Base-by-base conservation (phyloP, 2,797 vertebrate species). In the Sardinella longiceps region DNA sequence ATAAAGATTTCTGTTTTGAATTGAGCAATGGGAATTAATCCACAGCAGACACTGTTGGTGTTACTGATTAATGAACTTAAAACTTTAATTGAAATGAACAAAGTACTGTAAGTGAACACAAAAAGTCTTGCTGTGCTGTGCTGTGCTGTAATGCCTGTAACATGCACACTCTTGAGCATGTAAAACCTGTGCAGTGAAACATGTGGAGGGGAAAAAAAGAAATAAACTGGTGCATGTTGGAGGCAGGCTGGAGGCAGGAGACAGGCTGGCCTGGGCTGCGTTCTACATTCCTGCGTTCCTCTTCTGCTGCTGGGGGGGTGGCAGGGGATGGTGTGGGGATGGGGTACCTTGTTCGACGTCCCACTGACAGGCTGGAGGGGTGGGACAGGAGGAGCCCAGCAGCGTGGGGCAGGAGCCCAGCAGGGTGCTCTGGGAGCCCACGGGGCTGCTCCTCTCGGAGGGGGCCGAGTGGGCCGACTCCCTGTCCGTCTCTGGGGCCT, bases 301-400 rank as follows among this genome's bases (percentile, higher is more conserved):
- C 89, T 88, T 90, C 85, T 48, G 9, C 77, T 82, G 87, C 6
- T 1, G 12, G 5, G 66, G 33, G 50, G 50, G 50, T 6, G 20
- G n/a, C n/a, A n/a, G 37, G 70, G 20, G 46, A 10, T 48, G 7
- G 46, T n/a, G n/a, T n/a, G 46, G 46, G 45, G 45, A 1, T 7
- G 89, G 88, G 91, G 87, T 96, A 95, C 95, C 95, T 96, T 94
- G 88, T 91, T 94, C 92, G 89, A 94, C 48, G 91, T 91, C 91
- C 91, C 85, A 90, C 90, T 91, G 90, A 88, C 89, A 86, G 90
- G 90, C 14, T 5, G 91, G 92, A 0, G 92, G 94, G 0, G 88
- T 91, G 70, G 92, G 89, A 28, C 63, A 86, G 85, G 84, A 86
- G 85, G 84, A 84, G 81, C 56, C 80, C 84, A 80, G 80, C 86